Percentiles rank a stretch among this genome's conserved stretches.
Evolutionary conservation across 2,888 invertebrate genomes (phyloP).

Genomic region (Pandemis corylana): DNA sequence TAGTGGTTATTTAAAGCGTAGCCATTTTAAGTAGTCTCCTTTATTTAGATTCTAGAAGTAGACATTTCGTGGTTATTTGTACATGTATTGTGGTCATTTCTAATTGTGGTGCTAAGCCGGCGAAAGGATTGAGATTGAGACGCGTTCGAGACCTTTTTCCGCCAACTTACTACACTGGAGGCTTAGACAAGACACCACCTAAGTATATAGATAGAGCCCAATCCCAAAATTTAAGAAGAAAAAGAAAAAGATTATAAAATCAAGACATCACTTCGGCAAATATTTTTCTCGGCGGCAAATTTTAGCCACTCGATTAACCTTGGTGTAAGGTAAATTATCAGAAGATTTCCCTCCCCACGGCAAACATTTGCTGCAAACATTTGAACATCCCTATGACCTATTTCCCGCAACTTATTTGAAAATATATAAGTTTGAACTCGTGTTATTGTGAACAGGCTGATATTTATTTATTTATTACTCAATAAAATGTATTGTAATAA

Average conservation of each 20-base stretch:
- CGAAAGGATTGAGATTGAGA: too few species aligned
- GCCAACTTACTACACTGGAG: too few species aligned
- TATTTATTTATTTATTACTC: constrained; percentile 4
- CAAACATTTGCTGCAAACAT: constrained; percentile 8
- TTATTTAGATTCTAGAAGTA: too few species aligned
- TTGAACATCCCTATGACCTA: constrained; percentile 4
- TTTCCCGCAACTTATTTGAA: constrained; percentile 5
- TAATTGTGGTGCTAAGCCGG: too few species aligned
- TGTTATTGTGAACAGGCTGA: neutral
- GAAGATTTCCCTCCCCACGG: neutral
- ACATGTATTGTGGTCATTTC: too few species aligned
- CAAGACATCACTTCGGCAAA: neutral
- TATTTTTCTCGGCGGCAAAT: neutral
- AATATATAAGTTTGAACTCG: neutral
- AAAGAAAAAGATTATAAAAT: neutral
- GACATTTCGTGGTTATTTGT: too few species aligned
- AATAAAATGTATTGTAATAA: constrained; percentile 1
- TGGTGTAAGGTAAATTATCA: neutral
- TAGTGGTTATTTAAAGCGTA: too few species aligned
- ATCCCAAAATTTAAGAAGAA: neutral
- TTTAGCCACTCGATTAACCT: neutral
- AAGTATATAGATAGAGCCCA: neutral
- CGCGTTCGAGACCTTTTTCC: too few species aligned
- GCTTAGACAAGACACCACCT: too few species aligned
- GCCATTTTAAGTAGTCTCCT: too few species aligned